Conservation (phyloP, 1,140 invertebrate species). For the Drosophila teissieri region DNA sequence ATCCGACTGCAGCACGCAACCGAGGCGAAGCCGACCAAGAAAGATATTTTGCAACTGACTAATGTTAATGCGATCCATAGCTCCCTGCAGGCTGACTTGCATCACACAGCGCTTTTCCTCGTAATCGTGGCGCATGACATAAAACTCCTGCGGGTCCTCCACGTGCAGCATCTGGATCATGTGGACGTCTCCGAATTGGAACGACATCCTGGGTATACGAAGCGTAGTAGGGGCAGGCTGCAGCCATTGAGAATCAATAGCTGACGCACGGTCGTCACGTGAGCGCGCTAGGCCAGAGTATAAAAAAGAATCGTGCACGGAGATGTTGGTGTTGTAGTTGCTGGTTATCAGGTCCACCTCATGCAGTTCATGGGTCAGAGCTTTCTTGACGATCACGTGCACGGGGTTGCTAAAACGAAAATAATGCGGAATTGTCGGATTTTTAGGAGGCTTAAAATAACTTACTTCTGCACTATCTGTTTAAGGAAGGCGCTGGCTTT, state of each 20-base stretch:
- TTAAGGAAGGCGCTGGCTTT: conserved; percentile 48
- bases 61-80: conserved; percentile 30
- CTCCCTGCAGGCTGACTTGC: conserved; percentile 8
- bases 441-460: background rate
- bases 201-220: conserved; percentile 9
- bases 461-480: conserved; percentile 61
- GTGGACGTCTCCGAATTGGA: conserved; percentile 13
- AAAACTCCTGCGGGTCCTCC: conserved; percentile 56
- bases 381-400: conserved; percentile 7
- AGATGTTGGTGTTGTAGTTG: conserved; percentile 45
- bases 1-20: conserved; percentile 47
- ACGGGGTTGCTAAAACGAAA: conserved; percentile 20
- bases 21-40: conserved; percentile 45
- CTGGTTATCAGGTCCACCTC: conserved; percentile 60
- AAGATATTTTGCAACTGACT: conserved; percentile 48
- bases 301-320: conserved; percentile 72
- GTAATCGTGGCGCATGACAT: conserved; percentile 45
- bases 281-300: conserved; percentile 66
- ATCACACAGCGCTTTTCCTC: background rate
- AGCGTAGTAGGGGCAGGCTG: conserved; percentile 15
- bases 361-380: background rate
- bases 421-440: background rate
- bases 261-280: background rate
- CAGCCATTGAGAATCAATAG: background rate
- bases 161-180: conserved; percentile 58